phyloP scores from a whole-genome alignment of 2,888 invertebrate species.

The Rhingia rostrata region DNA sequence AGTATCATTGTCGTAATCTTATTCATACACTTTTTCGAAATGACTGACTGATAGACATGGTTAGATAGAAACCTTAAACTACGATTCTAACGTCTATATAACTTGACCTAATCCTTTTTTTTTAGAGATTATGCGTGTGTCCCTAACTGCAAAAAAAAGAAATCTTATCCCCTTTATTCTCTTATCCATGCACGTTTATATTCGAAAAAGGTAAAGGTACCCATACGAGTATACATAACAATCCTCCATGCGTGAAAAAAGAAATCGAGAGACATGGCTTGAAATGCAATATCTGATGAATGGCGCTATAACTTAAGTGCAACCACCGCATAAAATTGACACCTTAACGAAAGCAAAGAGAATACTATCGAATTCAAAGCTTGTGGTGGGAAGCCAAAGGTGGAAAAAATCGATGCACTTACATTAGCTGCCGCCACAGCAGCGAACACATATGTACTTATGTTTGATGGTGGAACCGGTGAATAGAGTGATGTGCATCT shows the following conservation, averaged over 20 bases:
- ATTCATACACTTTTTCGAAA: too few relatives aligned
- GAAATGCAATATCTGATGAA: constrained; percentile 36
- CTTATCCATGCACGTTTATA: background rate
- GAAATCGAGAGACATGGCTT: constrained; percentile 21
- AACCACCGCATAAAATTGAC: constrained; percentile 30
- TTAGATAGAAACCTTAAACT: too few relatives aligned
- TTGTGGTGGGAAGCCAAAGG: background rate
- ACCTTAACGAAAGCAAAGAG: constrained; percentile 21
- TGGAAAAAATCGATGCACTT: constrained; percentile 35
- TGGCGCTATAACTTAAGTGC: constrained; percentile 34
- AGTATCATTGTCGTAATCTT: too few relatives aligned
- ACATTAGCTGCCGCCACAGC: background rate
- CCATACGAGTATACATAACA: background rate
- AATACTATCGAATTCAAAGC: background rate
- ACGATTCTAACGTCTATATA: too few relatives aligned
- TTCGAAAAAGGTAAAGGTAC: background rate
- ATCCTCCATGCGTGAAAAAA: constrained; percentile 30
- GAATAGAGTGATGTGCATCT: constrained; percentile 13
- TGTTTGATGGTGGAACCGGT: background rate
- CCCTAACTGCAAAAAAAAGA: too few relatives aligned
- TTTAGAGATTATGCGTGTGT: too few relatives aligned
- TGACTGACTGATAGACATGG: too few relatives aligned
- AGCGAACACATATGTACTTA: background rate
- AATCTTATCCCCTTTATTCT: too few relatives aligned
- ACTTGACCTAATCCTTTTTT: too few relatives aligned